These are phyloP conservation scores for Ectobius pallidus DNA, from an alignment of 2,888 invertebrate genomes.

Conservation along the genomic window DNA sequence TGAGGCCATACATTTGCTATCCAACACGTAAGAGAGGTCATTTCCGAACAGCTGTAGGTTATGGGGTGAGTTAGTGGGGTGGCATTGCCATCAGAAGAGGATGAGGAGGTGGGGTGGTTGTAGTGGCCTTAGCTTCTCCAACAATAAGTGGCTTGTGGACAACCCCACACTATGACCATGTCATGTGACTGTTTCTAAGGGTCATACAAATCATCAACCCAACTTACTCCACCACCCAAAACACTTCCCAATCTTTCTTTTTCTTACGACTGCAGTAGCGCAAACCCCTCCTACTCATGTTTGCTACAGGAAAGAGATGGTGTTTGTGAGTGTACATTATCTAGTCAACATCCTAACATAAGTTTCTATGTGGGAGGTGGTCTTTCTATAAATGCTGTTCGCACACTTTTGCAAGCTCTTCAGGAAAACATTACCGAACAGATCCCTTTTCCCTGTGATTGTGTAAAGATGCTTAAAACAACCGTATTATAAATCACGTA, in stretches of 20 bases:
- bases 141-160: constrained; percentile 16
- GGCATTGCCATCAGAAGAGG: background rate
- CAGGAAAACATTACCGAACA: no score
- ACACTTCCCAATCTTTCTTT: background rate
- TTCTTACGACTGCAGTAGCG: background rate
- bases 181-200: constrained; percentile 10
- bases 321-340: background rate
- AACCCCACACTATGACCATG: background rate
- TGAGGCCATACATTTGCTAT: background rate
- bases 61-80: constrained; percentile 12
- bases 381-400: no score
- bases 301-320: background rate
- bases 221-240: constrained; percentile 3
- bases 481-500: no score
- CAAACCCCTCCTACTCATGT: background rate
- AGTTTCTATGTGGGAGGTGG: background rate
- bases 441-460: no score
- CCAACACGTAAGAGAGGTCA: constrained; percentile 19
- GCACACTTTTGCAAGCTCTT: no score
- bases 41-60: constrained; percentile 19
- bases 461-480: no score
- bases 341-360: background rate
- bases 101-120: background rate
- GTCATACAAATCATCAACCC: constrained; percentile 2
- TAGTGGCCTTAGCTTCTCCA: constrained; percentile 6